Percentiles rank a stretch among this genome's conserved stretches.
Evolutionary conservation across 2,113 vertebrate genomes (phyloP).

Genomic region (Calcarius ornatus): DNA sequence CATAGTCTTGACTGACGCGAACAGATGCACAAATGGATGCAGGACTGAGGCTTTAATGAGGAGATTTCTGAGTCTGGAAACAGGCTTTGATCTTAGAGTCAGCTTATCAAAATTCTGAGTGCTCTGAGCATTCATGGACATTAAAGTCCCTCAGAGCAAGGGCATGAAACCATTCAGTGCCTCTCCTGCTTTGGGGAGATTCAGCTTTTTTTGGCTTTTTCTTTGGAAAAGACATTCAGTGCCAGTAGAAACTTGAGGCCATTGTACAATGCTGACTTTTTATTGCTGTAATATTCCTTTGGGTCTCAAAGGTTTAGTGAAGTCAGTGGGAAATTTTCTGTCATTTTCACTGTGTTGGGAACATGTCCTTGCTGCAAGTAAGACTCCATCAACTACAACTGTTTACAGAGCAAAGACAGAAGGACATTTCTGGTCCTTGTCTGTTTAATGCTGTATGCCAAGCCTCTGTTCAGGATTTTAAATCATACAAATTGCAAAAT

Average conservation of each 20-base stretch:
- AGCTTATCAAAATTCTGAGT: not conserved
- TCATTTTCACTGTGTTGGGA: not conserved
- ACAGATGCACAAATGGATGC: not conserved
- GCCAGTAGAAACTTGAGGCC: not conserved
- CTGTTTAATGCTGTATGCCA: not conserved
- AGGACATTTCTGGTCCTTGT: not conserved
- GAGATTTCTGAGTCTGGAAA: not conserved
- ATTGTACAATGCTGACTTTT: not conserved
- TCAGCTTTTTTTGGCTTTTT: not conserved
- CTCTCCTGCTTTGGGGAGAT: not conserved
- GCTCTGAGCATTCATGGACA: not conserved
- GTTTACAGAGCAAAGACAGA: not conserved
- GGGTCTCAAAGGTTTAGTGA: not conserved
- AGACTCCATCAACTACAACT: not conserved
- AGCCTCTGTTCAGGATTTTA: not conserved
- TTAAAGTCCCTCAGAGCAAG: conserved; percentile 19
- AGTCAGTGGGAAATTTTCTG: not conserved
- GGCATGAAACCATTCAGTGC: not conserved
- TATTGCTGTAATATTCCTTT: not conserved
- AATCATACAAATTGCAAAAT: not conserved
- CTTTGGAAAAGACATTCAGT: not conserved
- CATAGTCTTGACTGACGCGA: not conserved
- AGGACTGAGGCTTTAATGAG: not conserved
- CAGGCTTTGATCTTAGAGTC: conserved; percentile 1
- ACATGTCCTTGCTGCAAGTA: not conserved